A percentile compares a stretch with the other conserved stretches of the same genome.
Conservation (phyloP, 2,888 invertebrate species). For the Drosophila recens region DNA sequence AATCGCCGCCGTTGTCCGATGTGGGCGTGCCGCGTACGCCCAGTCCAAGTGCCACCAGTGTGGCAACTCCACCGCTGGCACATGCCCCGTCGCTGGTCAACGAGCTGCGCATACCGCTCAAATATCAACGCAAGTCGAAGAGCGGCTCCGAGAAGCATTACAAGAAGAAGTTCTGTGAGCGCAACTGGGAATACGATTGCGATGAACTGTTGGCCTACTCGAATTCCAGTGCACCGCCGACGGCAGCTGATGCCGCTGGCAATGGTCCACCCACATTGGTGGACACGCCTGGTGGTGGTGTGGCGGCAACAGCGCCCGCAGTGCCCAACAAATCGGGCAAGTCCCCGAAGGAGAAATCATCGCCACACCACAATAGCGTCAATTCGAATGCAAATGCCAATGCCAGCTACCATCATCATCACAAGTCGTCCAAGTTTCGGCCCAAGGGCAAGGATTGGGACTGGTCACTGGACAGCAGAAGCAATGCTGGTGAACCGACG, state of each 20-base stretch:
- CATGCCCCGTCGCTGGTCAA: slow-evolving; percentile 62
- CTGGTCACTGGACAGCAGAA: slow-evolving; percentile 86
- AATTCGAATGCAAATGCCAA: slow-evolving; percentile 30
- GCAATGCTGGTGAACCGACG: slow-evolving; percentile 67
- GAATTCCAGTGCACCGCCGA: slow-evolving; percentile 74
- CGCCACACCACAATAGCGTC: slow-evolving; percentile 55
- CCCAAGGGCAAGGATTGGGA: slow-evolving; percentile 91
- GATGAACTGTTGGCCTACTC: slow-evolving; percentile 81
- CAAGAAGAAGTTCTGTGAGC: slow-evolving; percentile 94
- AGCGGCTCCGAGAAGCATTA: slow-evolving; percentile 88
- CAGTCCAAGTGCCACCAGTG: slow-evolving; percentile 83
- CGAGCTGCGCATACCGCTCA: slow-evolving; percentile 86
- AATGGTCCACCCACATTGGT: slow-evolving; percentile 66
- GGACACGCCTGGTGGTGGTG: slow-evolving; percentile 18
- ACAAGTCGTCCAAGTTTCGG: slow-evolving; percentile 88
- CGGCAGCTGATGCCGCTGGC: slow-evolving; percentile 82
- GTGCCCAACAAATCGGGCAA: slow-evolving; percentile 53
- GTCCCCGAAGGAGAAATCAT: slow-evolving; percentile 66
- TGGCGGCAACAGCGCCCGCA: slow-evolving; percentile 26
- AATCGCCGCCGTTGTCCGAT: slow-evolving; percentile 86
- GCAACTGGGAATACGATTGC: slow-evolving; percentile 88
- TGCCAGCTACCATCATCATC: slow-evolving; percentile 83
- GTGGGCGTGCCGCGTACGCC: slow-evolving; percentile 85
- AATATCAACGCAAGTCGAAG: slow-evolving; percentile 87
- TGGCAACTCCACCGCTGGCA: slow-evolving; percentile 82